Base-by-base conservation (phyloP, 2,113 vertebrate species). In the Toxotes chatareus region DNA sequence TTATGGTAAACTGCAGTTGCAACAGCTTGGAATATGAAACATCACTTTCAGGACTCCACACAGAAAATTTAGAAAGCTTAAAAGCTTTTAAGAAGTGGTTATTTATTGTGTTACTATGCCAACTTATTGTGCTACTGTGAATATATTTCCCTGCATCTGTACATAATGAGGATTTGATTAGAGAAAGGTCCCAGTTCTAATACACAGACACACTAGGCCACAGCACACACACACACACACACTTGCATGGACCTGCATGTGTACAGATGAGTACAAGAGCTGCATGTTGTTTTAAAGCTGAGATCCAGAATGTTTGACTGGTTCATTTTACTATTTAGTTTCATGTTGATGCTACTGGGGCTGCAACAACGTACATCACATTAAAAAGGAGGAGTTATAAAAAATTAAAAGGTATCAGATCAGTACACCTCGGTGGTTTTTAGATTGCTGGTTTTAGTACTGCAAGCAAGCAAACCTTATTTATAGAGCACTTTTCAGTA, bases 1-100 rank as follows among this genome's bases (percentile, higher is more conserved):
- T 74, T 12, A 82, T 80, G 72, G 63, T 49, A 47, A 83, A 83
- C 38, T 49, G 51, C 65, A 46, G 11, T 51, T 68, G 36, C 61
- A 27, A 27, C 27, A 27, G 27, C 27, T 64, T 19, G 42, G 76
- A 67, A 83, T 44, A 83, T 80, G 21, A 62, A 64, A 62, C 21
- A 68, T 69, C 38, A 80, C 56, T 67, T 71, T 46, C 59, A 47
- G 40, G 27, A 17, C 40, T 14, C 11, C 65, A 59, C 65, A 8
- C n/a, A 27, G 36, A 12, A 8, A 71, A 46, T 67, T 72, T 34
- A 59, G n/a, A 61, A 34, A 0, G 56, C 51, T 23, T 66, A 8
- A 61, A 62, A 59, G 7, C 44, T 44, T 57, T 81, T 34, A 46
- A 71, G 32, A 57, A 4, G 55, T n/a, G 17, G 40, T 5, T 38